These are phyloP conservation scores for Athalia rosae DNA, from an alignment of 2,888 invertebrate species.

Conservation along the genomic window DNA sequence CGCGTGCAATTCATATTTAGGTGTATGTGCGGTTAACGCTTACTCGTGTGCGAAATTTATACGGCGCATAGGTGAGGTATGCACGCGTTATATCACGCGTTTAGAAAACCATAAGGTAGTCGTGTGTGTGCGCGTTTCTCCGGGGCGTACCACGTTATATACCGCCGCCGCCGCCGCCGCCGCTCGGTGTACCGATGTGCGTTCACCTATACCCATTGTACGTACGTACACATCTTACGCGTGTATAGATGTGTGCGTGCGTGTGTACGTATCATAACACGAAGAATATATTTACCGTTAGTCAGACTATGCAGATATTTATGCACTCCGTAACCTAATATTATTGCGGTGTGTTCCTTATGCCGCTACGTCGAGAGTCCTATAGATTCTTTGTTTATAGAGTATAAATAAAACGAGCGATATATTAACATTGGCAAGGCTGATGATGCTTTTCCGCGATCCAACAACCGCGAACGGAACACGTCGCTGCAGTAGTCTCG, in stretches of 20 bases:
- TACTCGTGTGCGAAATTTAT: not conserved
- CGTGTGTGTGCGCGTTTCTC: no score
- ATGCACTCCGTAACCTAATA: slow-evolving; percentile 25
- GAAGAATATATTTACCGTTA: slow-evolving; percentile 35
- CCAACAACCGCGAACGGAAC: no score
- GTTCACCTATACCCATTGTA: not conserved
- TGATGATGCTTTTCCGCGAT: no score
- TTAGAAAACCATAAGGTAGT: no score
- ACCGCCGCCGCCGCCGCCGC: no score
- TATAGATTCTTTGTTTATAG: slow-evolving; percentile 23
- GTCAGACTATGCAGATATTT: slow-evolving; percentile 33
- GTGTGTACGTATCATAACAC: slow-evolving; percentile 5
- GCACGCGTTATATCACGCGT: no score
- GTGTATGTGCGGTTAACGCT: not conserved
- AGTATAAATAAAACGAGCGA: slow-evolving; percentile 18
- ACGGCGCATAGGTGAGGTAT: no score
- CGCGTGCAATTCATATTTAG: slow-evolving; percentile 8
- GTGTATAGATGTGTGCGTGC: slow-evolving; percentile 10
- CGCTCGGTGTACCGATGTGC: no score
- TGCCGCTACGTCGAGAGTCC: not conserved
- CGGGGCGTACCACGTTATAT: no score
- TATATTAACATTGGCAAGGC: not conserved
- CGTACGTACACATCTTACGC: slow-evolving; percentile 13
- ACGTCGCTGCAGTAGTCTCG: not conserved
- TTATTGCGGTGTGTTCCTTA: slow-evolving; percentile 27